Evolutionary conservation across 2,888 invertebrate genomes (phyloP).

Genomic region (Drosophila flavopinicola): DNA sequence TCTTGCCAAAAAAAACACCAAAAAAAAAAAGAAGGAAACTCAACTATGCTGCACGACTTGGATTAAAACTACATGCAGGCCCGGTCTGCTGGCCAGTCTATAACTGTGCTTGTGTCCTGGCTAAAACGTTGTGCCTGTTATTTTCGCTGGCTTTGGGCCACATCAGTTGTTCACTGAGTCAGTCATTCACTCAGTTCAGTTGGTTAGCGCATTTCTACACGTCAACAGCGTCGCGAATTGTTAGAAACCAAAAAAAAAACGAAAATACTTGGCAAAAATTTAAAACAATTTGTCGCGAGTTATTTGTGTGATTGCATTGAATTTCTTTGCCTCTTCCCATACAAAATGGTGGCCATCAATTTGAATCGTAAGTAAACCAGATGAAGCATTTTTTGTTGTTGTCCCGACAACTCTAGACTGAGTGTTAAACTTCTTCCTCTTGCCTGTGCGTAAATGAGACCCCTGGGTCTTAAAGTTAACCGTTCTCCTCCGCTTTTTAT

Average conservation of each 20-base stretch:
- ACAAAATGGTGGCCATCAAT: conserved; percentile 68
- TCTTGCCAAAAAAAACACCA: conserved; percentile 50
- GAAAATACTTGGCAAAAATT: conserved; percentile 3
- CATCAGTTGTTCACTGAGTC: conserved; percentile 41
- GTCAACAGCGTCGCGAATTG: conserved; percentile 55
- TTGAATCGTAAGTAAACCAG: conserved; percentile 64
- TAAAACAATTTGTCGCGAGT: conserved; percentile 14
- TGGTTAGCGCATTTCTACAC: conserved; percentile 54
- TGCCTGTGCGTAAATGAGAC: conserved; percentile 5
- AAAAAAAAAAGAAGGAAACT: too few species aligned
- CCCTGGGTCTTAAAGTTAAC: conserved; percentile 11
- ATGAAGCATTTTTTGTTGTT: not conserved
- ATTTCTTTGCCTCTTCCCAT: conserved; percentile 7
- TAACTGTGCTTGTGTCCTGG: conserved; percentile 33
- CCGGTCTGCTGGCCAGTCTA: conserved; percentile 7
- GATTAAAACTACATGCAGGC: conserved; percentile 52
- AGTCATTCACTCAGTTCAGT: conserved; percentile 55
- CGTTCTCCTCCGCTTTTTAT: not conserved
- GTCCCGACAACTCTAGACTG: not conserved
- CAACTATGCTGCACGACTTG: conserved; percentile 54
- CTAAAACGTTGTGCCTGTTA: conserved; percentile 30
- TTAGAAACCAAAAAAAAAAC: conserved; percentile 3
- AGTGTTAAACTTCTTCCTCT: conserved; percentile 16
- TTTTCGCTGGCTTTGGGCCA: conserved; percentile 26
- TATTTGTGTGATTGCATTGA: conserved; percentile 31